These are phyloP conservation scores for Heteronetta atricapilla DNA, from an alignment of 2,113 vertebrate species.

Conservation along the genomic window DNA sequence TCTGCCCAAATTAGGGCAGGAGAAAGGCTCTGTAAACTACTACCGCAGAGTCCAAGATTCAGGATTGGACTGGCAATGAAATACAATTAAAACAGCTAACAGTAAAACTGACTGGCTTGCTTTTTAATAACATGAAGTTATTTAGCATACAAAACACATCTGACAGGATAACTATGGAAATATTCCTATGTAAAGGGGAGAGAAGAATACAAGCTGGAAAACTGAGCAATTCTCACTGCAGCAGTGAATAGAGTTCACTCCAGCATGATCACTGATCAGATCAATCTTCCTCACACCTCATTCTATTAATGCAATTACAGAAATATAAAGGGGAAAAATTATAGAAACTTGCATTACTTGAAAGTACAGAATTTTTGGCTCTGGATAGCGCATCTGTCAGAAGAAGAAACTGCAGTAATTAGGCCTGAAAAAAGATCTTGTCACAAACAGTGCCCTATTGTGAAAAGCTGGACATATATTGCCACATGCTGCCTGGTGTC, in stretches of 20 bases:
- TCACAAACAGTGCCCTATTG: background rate
- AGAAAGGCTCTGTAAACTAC: background rate
- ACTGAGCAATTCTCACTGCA: background rate
- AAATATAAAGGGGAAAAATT: background rate
- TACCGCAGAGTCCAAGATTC: background rate
- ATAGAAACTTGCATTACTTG: background rate
- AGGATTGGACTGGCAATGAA: background rate
- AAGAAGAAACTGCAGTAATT: background rate
- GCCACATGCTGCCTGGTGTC: background rate
- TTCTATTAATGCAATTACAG: background rate
- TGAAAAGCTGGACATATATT: background rate
- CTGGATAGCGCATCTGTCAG: background rate
- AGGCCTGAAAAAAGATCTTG: background rate
- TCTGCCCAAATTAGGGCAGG: background rate
- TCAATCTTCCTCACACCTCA: background rate
- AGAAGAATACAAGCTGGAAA: background rate
- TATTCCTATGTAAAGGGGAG: background rate
- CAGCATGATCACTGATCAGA: background rate
- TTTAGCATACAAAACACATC: background rate
- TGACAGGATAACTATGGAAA: background rate
- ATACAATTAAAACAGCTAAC: accelerated
- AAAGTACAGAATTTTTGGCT: background rate
- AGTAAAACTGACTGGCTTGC: background rate
- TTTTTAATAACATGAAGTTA: background rate
- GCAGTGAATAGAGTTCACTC: background rate